Evolutionary conservation across 2,888 invertebrate genomes (phyloP), one percentile per base, ranked within the genome.

Genomic region (Schizaphis graminum): DNA sequence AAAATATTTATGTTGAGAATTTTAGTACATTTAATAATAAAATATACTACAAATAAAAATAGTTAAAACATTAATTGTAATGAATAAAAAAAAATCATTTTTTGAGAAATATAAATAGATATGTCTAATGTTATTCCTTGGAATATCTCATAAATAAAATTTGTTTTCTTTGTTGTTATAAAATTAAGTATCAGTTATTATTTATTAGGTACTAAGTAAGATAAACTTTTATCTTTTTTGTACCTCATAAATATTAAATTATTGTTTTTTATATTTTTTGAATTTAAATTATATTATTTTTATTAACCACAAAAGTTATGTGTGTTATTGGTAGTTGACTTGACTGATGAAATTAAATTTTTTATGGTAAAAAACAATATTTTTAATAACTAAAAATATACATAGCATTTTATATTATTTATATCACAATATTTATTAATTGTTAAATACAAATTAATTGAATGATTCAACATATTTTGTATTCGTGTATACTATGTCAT

Each of bases 281-380:
- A 8, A 67, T 67, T 35, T 16, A 77, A 77, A 77, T 77, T 35
- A 77, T 77, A 67, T 16, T 5, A 67, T 67, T 21, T 77, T 77
- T 57, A 91, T n/a, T 61, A 35, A 67, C 92, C 61, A 61, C 67
- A 92, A 92, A 49, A 87, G 35, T 28, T 67, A 44, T 92, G 61
- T 41, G 77, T 93, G 61, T 91, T 57, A 88, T 56, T 89, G 92
- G 89, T 89, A 93, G 92, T 93, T 93, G 92, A 89, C 88, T 88
- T 89, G 92, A 77, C 88, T 88, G 67, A 88, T 92, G 8, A 92
- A 24, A 28, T 77, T 87, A 53, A 28, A 49, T 67, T 21, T 57
- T 35, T n/a, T 67, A 53, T 35, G 21, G 21, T 77, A 77, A 77
- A 77, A 77, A 61, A 77, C 8, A 77, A 35, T 24, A 35, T 41